phyloP scores from a whole-genome alignment of 1,140 invertebrate species.

The Pararge aegeria region DNA sequence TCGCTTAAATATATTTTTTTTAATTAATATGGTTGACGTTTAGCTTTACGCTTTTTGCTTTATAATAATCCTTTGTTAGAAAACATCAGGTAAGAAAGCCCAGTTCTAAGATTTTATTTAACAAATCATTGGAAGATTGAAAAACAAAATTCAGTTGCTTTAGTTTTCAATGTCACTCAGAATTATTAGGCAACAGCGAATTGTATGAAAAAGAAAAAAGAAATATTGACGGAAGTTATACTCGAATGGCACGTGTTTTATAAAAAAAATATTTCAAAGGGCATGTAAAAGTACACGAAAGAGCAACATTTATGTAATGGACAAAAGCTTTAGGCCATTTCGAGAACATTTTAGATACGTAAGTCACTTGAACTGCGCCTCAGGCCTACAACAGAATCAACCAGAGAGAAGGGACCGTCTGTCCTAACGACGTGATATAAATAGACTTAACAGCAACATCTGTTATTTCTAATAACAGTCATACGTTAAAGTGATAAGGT shows the following conservation, averaged over 20 bases:
- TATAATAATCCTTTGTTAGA: too few relatives aligned
- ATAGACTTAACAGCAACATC: not conserved
- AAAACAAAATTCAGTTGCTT: too few relatives aligned
- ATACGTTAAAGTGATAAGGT: not conserved
- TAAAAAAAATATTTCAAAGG: slow-evolving; percentile 22
- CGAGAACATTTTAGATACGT: slow-evolving; percentile 46
- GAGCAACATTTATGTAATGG: slow-evolving; percentile 47
- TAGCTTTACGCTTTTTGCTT: too few relatives aligned
- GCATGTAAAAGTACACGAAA: slow-evolving; percentile 38
- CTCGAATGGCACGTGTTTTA: slow-evolving; percentile 34
- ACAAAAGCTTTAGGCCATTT: slow-evolving; percentile 35
- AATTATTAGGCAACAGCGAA: too few relatives aligned
- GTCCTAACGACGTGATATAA: not conserved
- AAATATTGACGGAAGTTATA: slow-evolving; percentile 5
- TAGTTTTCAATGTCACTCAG: too few relatives aligned
- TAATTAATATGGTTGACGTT: too few relatives aligned
- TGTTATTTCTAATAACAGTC: not conserved
- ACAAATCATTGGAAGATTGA: too few relatives aligned
- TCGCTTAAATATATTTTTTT: too few relatives aligned
- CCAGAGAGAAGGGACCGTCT: slow-evolving; percentile 6
- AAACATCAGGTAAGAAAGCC: too few relatives aligned
- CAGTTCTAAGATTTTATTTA: too few relatives aligned
- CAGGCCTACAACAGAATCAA: slow-evolving; percentile 33
- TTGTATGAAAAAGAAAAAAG: not conserved
- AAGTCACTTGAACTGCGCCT: slow-evolving; percentile 49